These are phyloP conservation scores for Paracanthobrama guichenoti DNA, from an alignment of 2,113 vertebrate genomes.

Conservation along the genomic window DNA sequence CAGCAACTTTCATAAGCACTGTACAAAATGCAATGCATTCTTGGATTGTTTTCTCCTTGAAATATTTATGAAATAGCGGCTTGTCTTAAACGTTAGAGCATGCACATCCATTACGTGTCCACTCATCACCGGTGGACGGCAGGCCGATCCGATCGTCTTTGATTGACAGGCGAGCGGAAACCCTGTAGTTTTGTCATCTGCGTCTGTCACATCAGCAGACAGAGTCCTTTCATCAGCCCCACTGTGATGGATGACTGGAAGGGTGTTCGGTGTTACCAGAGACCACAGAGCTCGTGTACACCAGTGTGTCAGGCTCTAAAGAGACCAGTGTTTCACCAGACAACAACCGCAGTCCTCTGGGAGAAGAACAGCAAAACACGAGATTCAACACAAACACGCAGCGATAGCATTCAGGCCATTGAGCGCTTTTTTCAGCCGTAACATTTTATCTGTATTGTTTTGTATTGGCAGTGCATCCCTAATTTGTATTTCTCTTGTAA, in stretches of 20 bases:
- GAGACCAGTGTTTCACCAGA: constrained; percentile 38
- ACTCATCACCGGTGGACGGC: not conserved
- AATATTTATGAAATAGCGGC: not conserved
- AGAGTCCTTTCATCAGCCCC: constrained; percentile 44
- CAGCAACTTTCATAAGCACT: not conserved
- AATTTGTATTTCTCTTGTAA: too few species aligned
- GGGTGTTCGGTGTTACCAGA: constrained; percentile 37
- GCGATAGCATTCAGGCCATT: too few species aligned
- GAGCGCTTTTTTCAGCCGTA: not conserved
- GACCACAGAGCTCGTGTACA: constrained; percentile 29
- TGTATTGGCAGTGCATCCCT: not conserved
- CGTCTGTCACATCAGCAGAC: constrained; percentile 24
- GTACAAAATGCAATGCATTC: not conserved
- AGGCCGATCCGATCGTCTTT: not conserved
- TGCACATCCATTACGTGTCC: not conserved
- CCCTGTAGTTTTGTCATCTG: constrained; percentile 17
- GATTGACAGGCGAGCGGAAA: constrained; percentile 25
- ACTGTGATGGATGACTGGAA: constrained; percentile 34
- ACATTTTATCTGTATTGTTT: too few species aligned
- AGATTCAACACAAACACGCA: constrained; percentile 51
- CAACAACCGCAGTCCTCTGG: constrained; percentile 28
- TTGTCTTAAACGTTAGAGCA: not conserved
- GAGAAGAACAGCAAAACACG: constrained; percentile 39
- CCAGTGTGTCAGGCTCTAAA: constrained; percentile 28
- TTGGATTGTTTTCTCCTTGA: not conserved